Conservation (phyloP, 2,797 vertebrate species). For the Poeciliopsis presidionis region DNA sequence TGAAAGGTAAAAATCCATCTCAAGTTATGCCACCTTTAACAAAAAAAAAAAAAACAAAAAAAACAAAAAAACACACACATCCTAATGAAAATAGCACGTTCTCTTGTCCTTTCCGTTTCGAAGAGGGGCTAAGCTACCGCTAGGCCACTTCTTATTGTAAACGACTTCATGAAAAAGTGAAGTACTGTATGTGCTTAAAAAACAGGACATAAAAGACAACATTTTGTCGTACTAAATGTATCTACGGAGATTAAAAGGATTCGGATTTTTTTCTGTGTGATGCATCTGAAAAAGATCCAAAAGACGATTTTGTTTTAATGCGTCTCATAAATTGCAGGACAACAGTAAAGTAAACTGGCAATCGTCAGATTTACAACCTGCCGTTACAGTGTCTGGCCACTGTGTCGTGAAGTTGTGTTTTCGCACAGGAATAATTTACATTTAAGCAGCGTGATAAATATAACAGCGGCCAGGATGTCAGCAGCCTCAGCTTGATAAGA, state of each 20-base stretch:
- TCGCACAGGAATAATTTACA: neutral
- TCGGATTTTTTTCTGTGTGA: neutral
- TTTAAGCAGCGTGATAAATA: neutral
- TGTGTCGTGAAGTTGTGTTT: neutral
- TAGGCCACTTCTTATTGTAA: neutral
- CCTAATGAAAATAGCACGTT: neutral
- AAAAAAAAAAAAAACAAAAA: neutral
- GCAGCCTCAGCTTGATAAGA: neutral
- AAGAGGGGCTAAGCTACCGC: neutral
- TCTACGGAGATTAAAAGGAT: neutral
- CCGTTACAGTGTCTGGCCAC: neutral
- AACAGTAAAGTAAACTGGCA: constrained; percentile 7
- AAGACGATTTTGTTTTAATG: neutral
- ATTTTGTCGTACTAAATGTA: too few relatives aligned
- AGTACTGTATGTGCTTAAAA: neutral
- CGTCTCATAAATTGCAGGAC: neutral
- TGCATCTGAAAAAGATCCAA: too few relatives aligned
- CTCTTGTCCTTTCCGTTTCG: neutral
- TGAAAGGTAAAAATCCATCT: neutral
- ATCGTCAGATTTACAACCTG: constrained; percentile 9
- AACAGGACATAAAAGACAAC: neutral
- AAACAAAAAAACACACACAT: neutral
- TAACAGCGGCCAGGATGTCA: neutral
- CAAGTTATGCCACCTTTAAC: neutral
- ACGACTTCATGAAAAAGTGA: neutral